Evolutionary conservation across 1,140 invertebrate genomes (phyloP).

Genomic region (Leptinotarsa texana): DNA sequence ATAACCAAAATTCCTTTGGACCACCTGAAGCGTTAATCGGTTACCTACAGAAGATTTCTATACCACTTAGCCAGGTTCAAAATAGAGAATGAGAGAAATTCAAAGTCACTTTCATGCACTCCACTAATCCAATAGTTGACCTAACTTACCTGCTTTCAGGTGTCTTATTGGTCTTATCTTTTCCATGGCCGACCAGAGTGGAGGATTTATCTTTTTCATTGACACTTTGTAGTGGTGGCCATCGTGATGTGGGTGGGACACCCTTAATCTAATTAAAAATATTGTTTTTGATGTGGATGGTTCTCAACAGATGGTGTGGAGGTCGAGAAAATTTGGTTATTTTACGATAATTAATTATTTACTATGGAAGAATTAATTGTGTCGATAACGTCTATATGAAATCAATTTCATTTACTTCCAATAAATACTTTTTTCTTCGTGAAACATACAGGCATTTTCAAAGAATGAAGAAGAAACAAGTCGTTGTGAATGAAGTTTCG

Average conservation of each 20-base stretch:
- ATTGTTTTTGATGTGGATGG: neutral
- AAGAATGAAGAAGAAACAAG: too few species aligned
- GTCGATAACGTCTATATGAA: too few species aligned
- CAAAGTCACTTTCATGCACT: neutral
- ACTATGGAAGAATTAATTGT: too few species aligned
- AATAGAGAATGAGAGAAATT: neutral
- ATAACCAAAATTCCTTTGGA: too few species aligned
- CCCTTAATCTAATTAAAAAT: neutral
- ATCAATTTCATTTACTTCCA: too few species aligned
- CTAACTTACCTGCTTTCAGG: slow-evolving; percentile 28
- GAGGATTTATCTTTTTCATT: slow-evolving; percentile 31
- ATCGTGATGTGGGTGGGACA: slow-evolving; percentile 33
- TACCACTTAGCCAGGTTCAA: neutral
- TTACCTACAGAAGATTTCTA: neutral
- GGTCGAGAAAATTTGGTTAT: too few species aligned
- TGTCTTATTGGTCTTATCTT: slow-evolving; percentile 33
- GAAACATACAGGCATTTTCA: too few species aligned
- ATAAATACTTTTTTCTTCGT: too few species aligned
- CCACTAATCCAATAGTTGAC: neutral
- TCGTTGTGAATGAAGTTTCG: too few species aligned
- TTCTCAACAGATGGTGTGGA: neutral
- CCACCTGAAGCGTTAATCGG: too few species aligned
- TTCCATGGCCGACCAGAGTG: slow-evolving; percentile 33
- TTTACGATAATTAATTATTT: too few species aligned
- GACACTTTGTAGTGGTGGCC: slow-evolving; percentile 35